These are phyloP conservation scores for Sebastes kiyomatsui DNA, from an alignment of 2,797 vertebrate genomes.

Conservation along the genomic window DNA sequence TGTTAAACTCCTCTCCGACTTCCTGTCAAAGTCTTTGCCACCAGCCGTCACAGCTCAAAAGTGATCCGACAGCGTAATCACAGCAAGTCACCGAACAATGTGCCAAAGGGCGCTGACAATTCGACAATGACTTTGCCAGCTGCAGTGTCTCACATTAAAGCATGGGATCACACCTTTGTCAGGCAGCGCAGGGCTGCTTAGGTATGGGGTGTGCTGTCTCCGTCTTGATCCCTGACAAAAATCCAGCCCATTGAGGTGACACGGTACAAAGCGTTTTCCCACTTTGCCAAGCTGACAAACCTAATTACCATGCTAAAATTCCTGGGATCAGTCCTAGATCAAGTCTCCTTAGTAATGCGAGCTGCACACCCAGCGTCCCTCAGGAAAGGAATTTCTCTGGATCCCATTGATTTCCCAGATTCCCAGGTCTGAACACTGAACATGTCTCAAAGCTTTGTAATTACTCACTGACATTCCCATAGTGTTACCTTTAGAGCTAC, in stretches of 20 bases:
- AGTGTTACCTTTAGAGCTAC: slow-evolving; percentile 11
- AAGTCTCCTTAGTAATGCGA: slow-evolving; percentile 67
- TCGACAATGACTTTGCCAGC: slow-evolving; percentile 73
- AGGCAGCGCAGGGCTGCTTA: slow-evolving; percentile 53
- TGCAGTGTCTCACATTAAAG: slow-evolving; percentile 29
- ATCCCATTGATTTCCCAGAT: slow-evolving; percentile 57
- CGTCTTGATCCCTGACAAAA: slow-evolving; percentile 75
- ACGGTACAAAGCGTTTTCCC: slow-evolving; percentile 75
- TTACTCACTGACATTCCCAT: slow-evolving; percentile 40
- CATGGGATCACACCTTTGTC: slow-evolving; percentile 61
- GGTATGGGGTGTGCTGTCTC: slow-evolving; percentile 47
- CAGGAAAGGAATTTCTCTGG: slow-evolving; percentile 50
- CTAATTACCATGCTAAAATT: slow-evolving; percentile 70
- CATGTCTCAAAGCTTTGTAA: slow-evolving; percentile 48
- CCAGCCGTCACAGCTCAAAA: slow-evolving; percentile 31
- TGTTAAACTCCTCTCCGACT: slow-evolving; percentile 60
- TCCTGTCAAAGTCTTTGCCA: slow-evolving; percentile 56
- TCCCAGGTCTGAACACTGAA: slow-evolving; percentile 49
- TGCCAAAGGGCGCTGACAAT: slow-evolving; percentile 69
- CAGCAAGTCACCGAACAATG: slow-evolving; percentile 58
- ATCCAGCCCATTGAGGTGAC: slow-evolving; percentile 73
- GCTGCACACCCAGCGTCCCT: slow-evolving; percentile 49
- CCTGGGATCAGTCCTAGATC: slow-evolving; percentile 75
- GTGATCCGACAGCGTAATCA: slow-evolving; percentile 53
- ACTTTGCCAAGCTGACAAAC: slow-evolving; percentile 72